These are phyloP conservation scores for Eupithecia centaureata DNA, from an alignment of 2,888 invertebrate genomes.

Conservation along the genomic window DNA sequence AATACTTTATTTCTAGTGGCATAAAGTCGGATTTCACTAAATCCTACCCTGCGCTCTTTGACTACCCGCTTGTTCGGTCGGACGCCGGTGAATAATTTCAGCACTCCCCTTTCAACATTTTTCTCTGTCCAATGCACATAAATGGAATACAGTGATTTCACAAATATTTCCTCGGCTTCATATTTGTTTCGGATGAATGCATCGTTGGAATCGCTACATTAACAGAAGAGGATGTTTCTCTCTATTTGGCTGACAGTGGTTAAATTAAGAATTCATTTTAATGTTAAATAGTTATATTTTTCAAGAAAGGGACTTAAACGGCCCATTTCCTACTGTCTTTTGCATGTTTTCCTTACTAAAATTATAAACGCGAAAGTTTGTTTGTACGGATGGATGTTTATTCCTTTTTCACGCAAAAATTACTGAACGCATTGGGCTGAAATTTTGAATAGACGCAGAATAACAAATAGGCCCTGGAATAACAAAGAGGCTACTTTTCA, in stretches of 20 bases:
- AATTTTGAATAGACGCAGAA: too few relatives aligned
- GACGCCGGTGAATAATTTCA: conserved; percentile 34
- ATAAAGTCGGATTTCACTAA: conserved; percentile 11
- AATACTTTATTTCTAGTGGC: conserved; percentile 13
- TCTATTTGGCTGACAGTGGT: background rate
- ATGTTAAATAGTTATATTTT: too few relatives aligned
- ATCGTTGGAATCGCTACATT: conserved; percentile 4
- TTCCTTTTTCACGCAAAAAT: too few relatives aligned
- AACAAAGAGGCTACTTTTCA: too few relatives aligned
- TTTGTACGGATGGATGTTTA: too few relatives aligned
- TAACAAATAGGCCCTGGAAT: too few relatives aligned
- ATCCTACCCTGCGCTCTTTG: conserved; percentile 21
- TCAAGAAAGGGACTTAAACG: too few relatives aligned
- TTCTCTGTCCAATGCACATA: conserved; percentile 44
- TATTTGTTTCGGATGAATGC: conserved; percentile 12
- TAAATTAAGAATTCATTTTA: background rate
- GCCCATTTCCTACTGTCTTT: too few relatives aligned
- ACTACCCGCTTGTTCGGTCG: conserved; percentile 30
- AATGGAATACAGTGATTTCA: conserved; percentile 38
- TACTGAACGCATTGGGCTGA: too few relatives aligned
- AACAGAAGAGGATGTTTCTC: background rate
- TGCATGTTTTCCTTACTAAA: too few relatives aligned
- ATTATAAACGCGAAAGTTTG: too few relatives aligned
- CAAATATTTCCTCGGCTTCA: conserved; percentile 34
- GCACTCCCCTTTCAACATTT: conserved; percentile 38